These are phyloP conservation scores for Malachius bipustulatus DNA, from an alignment of 2,888 invertebrate genomes.

Conservation along the genomic window DNA sequence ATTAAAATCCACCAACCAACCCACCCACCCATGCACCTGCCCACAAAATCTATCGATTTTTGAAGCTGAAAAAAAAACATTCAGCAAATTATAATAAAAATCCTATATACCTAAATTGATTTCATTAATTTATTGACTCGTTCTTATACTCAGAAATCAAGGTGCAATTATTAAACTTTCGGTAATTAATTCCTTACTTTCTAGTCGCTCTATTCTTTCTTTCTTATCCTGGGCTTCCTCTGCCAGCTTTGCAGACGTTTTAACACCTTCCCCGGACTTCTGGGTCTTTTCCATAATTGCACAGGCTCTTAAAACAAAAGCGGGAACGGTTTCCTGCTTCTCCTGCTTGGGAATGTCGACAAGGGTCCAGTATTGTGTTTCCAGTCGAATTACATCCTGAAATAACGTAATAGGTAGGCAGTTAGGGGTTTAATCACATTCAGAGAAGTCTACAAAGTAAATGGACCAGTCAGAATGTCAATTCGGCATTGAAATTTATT, in stretches of 20 bases:
- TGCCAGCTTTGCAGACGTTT: slow-evolving; percentile 70
- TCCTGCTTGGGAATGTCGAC: slow-evolving; percentile 90
- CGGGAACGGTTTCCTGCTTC: slow-evolving; percentile 85
- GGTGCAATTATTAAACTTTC: background rate
- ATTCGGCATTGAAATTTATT: no score
- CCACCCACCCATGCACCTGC: no score
- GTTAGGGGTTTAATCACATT: no score
- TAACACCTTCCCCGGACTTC: slow-evolving; percentile 79
- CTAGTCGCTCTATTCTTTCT: slow-evolving; percentile 76
- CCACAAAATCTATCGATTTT: no score
- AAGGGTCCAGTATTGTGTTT: slow-evolving; percentile 88
- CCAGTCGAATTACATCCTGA: slow-evolving; percentile 80
- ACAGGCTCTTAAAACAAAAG: slow-evolving; percentile 82
- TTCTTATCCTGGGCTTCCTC: slow-evolving; percentile 77
- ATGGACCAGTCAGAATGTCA: no score
- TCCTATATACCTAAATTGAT: background rate
- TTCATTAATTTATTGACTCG: background rate
- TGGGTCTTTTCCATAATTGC: slow-evolving; percentile 87
- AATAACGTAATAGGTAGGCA: no score
- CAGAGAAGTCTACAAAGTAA: no score
- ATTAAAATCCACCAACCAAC: no score
- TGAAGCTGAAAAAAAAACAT: background rate
- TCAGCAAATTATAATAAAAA: background rate
- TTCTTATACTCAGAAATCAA: background rate
- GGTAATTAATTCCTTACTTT: slow-evolving; percentile 46